Conservation (phyloP, 2,797 vertebrate genomes). For the Pipistrellus nathusii region DNA sequence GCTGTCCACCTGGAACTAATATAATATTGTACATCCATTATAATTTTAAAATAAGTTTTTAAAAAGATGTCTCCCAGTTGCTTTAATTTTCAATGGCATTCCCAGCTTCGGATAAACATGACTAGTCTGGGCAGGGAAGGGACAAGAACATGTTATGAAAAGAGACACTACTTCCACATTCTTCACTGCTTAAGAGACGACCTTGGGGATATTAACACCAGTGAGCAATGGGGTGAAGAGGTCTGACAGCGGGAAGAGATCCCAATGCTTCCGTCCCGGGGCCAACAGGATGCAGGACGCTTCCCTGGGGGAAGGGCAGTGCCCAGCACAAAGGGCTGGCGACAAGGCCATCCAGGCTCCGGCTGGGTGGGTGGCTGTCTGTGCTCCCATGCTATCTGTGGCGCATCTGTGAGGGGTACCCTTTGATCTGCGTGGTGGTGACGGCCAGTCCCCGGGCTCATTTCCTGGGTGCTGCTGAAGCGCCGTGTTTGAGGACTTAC, state of each 20-base stretch:
- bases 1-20: not conserved
- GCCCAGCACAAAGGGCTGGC: not conserved
- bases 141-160: slow-evolving; percentile 31
- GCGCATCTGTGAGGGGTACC: not conserved
- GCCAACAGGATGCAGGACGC: slow-evolving; percentile 70
- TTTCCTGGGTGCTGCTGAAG: not conserved
- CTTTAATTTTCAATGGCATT: not conserved
- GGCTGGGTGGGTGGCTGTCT: not conserved
- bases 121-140: slow-evolving; percentile 36
- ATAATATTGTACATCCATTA: not conserved
- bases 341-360: slow-evolving; percentile 39
- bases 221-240: not conserved
- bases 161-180: not conserved
- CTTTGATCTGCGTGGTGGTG: slow-evolving; percentile 25
- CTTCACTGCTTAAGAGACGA: not conserved
- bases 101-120: not conserved
- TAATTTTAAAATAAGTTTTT: not conserved
- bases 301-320: slow-evolving; percentile 37
- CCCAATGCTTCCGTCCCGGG: not conserved
- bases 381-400: fast-evolving
- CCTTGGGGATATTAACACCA: not conserved
- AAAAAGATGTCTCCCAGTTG: not conserved
- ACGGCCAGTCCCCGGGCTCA: not conserved
- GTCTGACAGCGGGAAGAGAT: slow-evolving; percentile 34
- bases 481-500: not conserved